Percentiles rank a stretch among this genome's conserved stretches.
phyloP scores from a whole-genome alignment of 2,888 invertebrate species.

The Heliconius erato region DNA sequence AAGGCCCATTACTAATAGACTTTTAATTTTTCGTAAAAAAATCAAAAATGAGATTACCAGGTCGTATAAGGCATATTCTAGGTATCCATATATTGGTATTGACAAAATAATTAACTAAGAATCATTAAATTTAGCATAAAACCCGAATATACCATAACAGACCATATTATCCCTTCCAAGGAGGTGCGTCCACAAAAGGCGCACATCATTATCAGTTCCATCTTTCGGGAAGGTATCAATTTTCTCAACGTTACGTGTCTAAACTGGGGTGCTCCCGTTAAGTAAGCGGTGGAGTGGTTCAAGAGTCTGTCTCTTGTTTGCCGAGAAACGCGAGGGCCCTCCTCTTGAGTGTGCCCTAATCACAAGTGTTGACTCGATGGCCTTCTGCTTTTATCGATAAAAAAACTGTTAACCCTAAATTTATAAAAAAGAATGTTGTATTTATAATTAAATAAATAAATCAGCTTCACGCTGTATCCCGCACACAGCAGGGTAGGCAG shows the following conservation, averaged over 20 bases:
- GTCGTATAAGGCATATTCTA: background rate
- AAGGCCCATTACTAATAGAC: background rate
- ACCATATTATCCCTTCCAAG: background rate
- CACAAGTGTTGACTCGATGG: slow-evolving; percentile 76
- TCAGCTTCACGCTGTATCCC: no score
- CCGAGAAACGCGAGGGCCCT: slow-evolving; percentile 68
- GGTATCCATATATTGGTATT: background rate
- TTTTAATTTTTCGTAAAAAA: background rate
- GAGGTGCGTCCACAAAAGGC: slow-evolving; percentile 33
- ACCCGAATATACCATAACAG: background rate
- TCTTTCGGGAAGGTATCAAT: slow-evolving; percentile 53
- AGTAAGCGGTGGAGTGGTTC: slow-evolving; percentile 67
- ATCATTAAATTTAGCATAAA: background rate
- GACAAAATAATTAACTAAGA: background rate
- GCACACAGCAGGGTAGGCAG: no score
- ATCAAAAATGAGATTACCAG: background rate
- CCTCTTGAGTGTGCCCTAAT: slow-evolving; percentile 75
- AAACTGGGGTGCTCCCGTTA: slow-evolving; percentile 65
- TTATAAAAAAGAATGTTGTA: background rate
- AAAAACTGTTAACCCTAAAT: slow-evolving; percentile 35
- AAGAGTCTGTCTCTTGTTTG: slow-evolving; percentile 77
- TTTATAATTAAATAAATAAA: background rate
- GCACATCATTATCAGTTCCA: slow-evolving; percentile 32
- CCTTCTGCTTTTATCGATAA: slow-evolving; percentile 48
- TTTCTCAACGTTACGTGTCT: slow-evolving; percentile 53